phyloP scores from a whole-genome alignment of 2,888 invertebrate genomes.

The Agrenia bidenticulata region DNA sequence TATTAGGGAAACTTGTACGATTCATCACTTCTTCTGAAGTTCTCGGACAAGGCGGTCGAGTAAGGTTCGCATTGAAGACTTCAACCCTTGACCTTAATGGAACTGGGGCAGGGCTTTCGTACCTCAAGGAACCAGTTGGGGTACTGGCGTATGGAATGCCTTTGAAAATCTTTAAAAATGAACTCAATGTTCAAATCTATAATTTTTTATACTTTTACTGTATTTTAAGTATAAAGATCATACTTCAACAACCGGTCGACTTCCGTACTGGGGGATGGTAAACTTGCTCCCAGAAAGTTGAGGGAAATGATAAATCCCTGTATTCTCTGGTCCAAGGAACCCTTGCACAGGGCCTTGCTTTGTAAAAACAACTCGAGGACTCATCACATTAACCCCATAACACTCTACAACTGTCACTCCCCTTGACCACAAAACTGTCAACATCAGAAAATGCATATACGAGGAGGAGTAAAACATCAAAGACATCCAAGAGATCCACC shows the following conservation, averaged over 20 bases:
- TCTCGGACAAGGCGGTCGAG: constrained; percentile 46
- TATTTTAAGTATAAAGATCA: no score
- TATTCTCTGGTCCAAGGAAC: constrained; percentile 46
- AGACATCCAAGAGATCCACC: not conserved
- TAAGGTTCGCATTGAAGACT: constrained; percentile 46
- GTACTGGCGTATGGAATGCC: constrained; percentile 88
- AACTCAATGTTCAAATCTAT: not conserved
- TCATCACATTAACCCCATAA: constrained; percentile 30
- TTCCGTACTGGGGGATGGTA: constrained; percentile 36
- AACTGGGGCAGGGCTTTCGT: constrained; percentile 46
- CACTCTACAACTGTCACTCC: not conserved
- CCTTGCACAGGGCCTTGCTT: constrained; percentile 51
- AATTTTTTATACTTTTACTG: not conserved
- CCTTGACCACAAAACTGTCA: constrained; percentile 2
- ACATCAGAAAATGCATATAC: not conserved
- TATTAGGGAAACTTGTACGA: constrained; percentile 28
- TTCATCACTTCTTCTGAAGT: constrained; percentile 36
- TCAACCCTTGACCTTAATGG: constrained; percentile 34
- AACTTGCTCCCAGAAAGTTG: constrained; percentile 31
- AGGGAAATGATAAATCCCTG: constrained; percentile 28
- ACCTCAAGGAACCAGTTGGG: constrained; percentile 80
- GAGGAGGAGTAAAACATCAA: not conserved
- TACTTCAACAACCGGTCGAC: constrained; percentile 48
- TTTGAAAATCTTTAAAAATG: constrained; percentile 42
- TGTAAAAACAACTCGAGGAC: constrained; percentile 49